phyloP scores from a whole-genome alignment of 2,888 invertebrate genomes.

The Nowickia ferox region DNA sequence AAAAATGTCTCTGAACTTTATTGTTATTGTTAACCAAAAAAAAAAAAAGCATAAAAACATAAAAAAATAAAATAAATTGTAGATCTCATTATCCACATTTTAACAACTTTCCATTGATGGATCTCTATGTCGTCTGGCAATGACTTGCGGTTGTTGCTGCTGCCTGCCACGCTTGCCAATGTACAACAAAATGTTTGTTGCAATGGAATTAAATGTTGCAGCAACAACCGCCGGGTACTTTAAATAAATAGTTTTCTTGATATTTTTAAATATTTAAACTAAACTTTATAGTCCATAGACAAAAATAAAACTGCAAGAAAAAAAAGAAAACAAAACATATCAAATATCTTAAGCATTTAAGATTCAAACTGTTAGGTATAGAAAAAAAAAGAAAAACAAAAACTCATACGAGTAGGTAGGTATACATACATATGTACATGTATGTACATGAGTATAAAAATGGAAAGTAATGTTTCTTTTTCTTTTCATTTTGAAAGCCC shows the following conservation, averaged over 20 bases:
- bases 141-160: conserved; percentile 27
- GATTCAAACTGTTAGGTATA: conserved; percentile 27
- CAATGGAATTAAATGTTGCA: conserved; percentile 38
- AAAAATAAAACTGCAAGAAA: background rate
- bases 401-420: no score
- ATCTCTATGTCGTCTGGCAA: conserved; percentile 57
- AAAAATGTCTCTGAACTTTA: conserved; percentile 57
- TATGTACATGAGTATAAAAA: conserved; percentile 6
- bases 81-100: conserved; percentile 68
- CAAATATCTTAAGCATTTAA: conserved; percentile 61
- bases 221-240: conserved; percentile 36
- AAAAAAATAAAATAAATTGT: conserved; percentile 59
- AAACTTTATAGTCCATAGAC: conserved; percentile 43
- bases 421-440: background rate
- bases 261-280: conserved; percentile 53
- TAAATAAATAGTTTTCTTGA: conserved; percentile 61
- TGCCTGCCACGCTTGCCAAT: conserved; percentile 8
- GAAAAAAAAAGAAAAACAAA: background rate
- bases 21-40: conserved; percentile 31
- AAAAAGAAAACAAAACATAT: conserved; percentile 46
- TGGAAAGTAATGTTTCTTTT: conserved; percentile 57
- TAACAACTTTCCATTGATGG: conserved; percentile 69
- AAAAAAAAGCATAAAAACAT: background rate
- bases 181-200: background rate
- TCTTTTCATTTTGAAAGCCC: conserved; percentile 20